Conservation (phyloP, 1,140 invertebrate genomes). For the Eumaeus atala region DNA sequence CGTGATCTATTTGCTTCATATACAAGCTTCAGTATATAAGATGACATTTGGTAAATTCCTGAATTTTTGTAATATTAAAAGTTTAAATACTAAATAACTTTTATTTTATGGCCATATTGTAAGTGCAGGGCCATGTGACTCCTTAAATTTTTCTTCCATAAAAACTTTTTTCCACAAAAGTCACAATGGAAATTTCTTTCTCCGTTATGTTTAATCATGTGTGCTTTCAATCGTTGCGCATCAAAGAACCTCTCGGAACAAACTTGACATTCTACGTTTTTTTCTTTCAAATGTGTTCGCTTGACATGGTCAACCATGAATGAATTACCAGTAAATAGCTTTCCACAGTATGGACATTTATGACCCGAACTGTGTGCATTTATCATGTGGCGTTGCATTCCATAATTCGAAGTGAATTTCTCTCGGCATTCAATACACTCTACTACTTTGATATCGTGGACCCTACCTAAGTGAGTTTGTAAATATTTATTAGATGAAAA, state of each 20-base stretch:
- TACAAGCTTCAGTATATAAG: no score
- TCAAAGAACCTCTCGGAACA: conserved; percentile 59
- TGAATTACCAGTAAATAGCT: conserved; percentile 58
- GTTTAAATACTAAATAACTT: no score
- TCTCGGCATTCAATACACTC: conserved; percentile 53
- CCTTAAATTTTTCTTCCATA: conserved; percentile 63
- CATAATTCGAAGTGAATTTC: conserved; percentile 48
- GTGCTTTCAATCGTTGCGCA: conserved; percentile 46
- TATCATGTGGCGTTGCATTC: conserved; percentile 55
- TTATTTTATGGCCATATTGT: conserved; percentile 12
- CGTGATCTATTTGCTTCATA: no score
- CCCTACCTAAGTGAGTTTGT: conserved; percentile 43
- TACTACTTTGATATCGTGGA: conserved; percentile 46
- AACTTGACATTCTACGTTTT: conserved; percentile 49
- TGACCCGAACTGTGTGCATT: conserved; percentile 50
- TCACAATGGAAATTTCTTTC: conserved; percentile 76
- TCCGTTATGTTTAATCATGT: conserved; percentile 81
- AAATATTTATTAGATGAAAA: conserved; percentile 52
- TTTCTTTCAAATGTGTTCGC: conserved; percentile 59
- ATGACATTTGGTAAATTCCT: conserved; percentile 30
- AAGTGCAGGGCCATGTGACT: conserved; percentile 44
- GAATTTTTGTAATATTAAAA: no score
- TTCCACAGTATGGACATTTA: conserved; percentile 49
- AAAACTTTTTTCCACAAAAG: conserved; percentile 77
- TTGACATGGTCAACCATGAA: conserved; percentile 55